A percentile compares a stretch with the other conserved stretches of the same genome.
phyloP scores from a whole-genome alignment of 2,888 invertebrate genomes.

The Microplitis deprimator region DNA sequence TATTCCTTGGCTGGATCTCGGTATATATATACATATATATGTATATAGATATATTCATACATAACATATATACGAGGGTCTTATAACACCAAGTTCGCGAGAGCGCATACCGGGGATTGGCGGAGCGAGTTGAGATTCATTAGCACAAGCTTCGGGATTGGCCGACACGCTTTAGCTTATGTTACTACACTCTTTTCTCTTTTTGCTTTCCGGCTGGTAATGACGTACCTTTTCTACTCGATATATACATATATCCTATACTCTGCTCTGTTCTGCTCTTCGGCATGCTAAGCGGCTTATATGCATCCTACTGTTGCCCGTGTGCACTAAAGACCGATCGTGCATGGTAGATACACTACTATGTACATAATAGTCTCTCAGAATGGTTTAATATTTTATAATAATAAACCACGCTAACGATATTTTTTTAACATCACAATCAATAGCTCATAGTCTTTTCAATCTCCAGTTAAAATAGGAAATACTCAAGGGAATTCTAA shows the following conservation, averaged over 20 bases:
- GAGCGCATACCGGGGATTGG: slow-evolving; percentile 56
- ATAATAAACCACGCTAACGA: too few relatives aligned
- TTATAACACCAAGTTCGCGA: slow-evolving; percentile 28
- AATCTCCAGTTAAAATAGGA: too few relatives aligned
- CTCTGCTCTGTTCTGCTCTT: slow-evolving; percentile 5
- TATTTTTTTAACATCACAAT: too few relatives aligned
- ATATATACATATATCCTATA: background rate
- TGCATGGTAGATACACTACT: slow-evolving; percentile 62
- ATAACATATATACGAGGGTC: slow-evolving; percentile 22
- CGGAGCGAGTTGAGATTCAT: slow-evolving; percentile 65
- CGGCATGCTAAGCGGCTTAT: slow-evolving; percentile 27
- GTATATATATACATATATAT: background rate
- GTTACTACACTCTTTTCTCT: slow-evolving; percentile 16
- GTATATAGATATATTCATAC: slow-evolving; percentile 16
- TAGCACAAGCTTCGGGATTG: slow-evolving; percentile 62
- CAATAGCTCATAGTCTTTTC: too few relatives aligned
- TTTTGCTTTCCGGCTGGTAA: slow-evolving; percentile 56
- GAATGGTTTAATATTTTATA: too few relatives aligned
- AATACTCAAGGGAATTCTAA: too few relatives aligned
- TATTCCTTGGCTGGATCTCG: background rate
- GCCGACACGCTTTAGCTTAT: slow-evolving; percentile 47
- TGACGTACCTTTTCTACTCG: slow-evolving; percentile 54
- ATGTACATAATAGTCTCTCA: background rate
- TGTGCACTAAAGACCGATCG: slow-evolving; percentile 60
- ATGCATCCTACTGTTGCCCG: slow-evolving; percentile 28